Conservation (phyloP, 2,797 vertebrate species). For the Oreonectes daqikongensis region DNA sequence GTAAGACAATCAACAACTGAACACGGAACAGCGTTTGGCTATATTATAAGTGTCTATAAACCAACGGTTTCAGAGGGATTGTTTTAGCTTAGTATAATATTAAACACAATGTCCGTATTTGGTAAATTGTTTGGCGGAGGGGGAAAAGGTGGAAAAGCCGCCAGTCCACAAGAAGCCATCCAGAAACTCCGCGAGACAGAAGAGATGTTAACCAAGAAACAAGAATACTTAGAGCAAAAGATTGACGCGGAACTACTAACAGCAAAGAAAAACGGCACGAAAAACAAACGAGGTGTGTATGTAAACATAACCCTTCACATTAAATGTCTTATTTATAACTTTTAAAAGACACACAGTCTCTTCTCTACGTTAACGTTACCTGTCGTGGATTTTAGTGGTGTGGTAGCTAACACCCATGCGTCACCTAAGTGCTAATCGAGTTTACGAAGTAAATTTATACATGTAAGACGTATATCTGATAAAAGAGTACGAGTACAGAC, state of each 20-base stretch:
- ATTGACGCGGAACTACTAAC: slow-evolving; percentile 91
- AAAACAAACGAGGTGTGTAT: slow-evolving; percentile 92
- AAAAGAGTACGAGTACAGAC: neutral
- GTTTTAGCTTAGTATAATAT: slow-evolving; percentile 15
- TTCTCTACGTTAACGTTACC: no score
- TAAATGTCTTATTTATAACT: neutral
- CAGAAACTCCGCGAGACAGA: slow-evolving; percentile 95
- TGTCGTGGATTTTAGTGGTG: neutral
- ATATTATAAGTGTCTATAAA: slow-evolving; percentile 2
- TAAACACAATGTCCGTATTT: slow-evolving; percentile 77
- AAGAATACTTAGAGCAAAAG: slow-evolving; percentile 95
- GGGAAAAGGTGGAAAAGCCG: slow-evolving; percentile 85
- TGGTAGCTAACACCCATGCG: slow-evolving; percentile 19
- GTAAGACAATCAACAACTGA: slow-evolving; percentile 49
- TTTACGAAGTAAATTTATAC: neutral
- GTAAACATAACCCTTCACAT: neutral
- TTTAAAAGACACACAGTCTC: neutral
- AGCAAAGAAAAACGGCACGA: slow-evolving; percentile 94
- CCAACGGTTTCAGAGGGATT: slow-evolving; percentile 5
- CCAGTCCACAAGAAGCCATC: slow-evolving; percentile 93
- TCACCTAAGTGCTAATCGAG: neutral
- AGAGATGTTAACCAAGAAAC: slow-evolving; percentile 96
- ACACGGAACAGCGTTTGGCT: slow-evolving; percentile 29
- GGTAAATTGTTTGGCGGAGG: slow-evolving; percentile 85
- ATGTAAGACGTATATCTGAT: neutral